A percentile compares a stretch with the other conserved stretches of the same genome.
phyloP scores from a whole-genome alignment of 2,113 vertebrate genomes.

The Cygnus atratus region DNA sequence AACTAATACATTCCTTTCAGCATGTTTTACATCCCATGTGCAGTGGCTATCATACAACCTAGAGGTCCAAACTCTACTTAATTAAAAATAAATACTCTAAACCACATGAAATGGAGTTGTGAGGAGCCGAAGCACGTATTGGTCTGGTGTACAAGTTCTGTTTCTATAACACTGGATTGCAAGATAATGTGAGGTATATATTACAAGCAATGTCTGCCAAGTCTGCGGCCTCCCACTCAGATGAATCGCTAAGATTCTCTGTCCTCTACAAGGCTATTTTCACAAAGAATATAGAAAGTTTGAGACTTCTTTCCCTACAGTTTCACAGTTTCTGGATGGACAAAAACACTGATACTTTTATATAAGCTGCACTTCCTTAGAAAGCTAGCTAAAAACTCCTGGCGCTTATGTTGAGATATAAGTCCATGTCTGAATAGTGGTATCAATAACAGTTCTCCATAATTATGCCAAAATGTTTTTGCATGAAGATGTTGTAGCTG shows the following conservation, averaged over 20 bases:
- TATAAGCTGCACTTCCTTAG: background rate
- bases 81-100: slow-evolving; percentile 53
- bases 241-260: background rate
- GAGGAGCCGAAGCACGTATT: slow-evolving; percentile 23
- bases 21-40: slow-evolving; percentile 4
- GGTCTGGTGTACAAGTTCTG: slow-evolving; percentile 11
- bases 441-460: background rate
- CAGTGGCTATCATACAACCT: background rate
- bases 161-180: background rate
- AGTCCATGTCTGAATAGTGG: background rate
- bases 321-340: background rate
- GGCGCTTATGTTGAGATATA: background rate
- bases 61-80: slow-evolving; percentile 40
- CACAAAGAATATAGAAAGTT: background rate
- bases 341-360: background rate
- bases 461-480: slow-evolving; percentile 24
- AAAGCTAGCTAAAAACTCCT: background rate
- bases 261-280: background rate
- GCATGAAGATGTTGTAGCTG: background rate
- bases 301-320: background rate
- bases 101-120: slow-evolving; percentile 38
- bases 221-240: background rate
- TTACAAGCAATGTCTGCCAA: background rate
- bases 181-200: background rate
- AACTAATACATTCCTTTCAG: background rate